Base-by-base conservation (phyloP, 2,113 vertebrate species). In the Pelecanoides urinatrix region DNA sequence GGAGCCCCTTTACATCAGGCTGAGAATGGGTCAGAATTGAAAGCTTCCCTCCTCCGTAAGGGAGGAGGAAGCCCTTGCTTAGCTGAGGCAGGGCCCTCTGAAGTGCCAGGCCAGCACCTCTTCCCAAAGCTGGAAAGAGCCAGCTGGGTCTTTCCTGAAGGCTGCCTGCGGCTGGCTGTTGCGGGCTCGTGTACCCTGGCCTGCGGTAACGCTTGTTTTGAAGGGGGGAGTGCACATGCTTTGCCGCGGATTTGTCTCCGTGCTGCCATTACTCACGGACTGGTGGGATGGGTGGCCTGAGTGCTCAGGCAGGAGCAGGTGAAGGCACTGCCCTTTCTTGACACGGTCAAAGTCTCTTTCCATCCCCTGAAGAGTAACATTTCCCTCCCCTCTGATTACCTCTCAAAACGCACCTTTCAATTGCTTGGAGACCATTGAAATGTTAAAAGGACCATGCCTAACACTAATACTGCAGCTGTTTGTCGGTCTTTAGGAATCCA, bases 391-490 rank as follows among this genome's bases (percentile, higher is more conserved):
- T 36, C 50, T 36, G 40, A 44, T 36, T 29, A 17, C 9, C 16
- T 50, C 40, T 74, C 36, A 29, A 47, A 76, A 62, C 2, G 3
- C 38, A 74, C 52, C 40, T 81, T 56, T 66, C 21, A 65, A 25
- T 58, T 76, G 52, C 70, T 72, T 80, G 63, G 76, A 91, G 83
- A 74, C n/a, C 47, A 44, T 0, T 55, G 61, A 65, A 85, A 83
- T 79, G 56, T 83, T 88, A 68, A 70, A 89, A 82, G 77, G 67
- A n/a, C 52, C 29, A 74, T n/a, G 36, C 49, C 68, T 62, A 59
- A 53, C 42, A 52, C 75, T 72, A 90, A 62, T 23, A 9, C 19
- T 65, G 68, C 88, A 93, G 96, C 91, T 97, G 85, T 81, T 89
- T 61, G 76, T 63, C 0, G 11, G 75, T 40, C 89, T 90, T 67